Conservation (phyloP, 2,888 invertebrate genomes). For the Dione juno region DNA sequence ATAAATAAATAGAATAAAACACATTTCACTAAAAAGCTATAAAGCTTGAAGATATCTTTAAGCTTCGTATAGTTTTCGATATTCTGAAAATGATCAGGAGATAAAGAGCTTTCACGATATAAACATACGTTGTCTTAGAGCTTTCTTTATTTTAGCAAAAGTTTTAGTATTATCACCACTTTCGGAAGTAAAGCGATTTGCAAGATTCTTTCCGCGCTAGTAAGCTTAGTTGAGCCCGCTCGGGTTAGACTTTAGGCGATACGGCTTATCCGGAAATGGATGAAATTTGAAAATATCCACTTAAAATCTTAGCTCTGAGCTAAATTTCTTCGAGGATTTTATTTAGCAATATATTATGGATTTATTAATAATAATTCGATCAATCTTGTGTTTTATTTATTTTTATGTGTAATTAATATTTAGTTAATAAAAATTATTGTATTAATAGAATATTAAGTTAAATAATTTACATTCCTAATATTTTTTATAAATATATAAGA, state of each 20-base stretch:
- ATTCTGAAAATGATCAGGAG: background rate
- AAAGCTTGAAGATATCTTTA: too few species aligned
- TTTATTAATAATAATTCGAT: background rate
- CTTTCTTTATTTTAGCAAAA: slow-evolving; percentile 3
- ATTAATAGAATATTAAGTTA: too few species aligned
- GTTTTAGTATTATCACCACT: slow-evolving; percentile 23
- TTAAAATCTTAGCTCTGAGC: background rate
- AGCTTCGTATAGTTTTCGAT: background rate
- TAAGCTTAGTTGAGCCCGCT: slow-evolving; percentile 23
- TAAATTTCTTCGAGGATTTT: background rate
- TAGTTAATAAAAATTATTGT: too few species aligned
- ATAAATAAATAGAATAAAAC: too few species aligned
- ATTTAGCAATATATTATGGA: background rate
- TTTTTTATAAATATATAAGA: too few species aligned
- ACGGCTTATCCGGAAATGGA: slow-evolving; percentile 29
- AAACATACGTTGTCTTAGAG: background rate
- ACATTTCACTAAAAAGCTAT: too few species aligned
- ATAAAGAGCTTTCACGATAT: background rate
- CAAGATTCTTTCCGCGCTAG: slow-evolving; percentile 33
- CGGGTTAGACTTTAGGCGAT: slow-evolving; percentile 18
- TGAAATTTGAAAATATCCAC: slow-evolving; percentile 31
- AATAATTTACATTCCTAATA: too few species aligned
- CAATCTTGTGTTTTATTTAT: too few species aligned
- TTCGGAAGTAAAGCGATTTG: slow-evolving; percentile 38
- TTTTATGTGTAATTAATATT: too few species aligned